Base-by-base conservation (phyloP, 2,888 invertebrate genomes). In the Hydrotaea diabolus region DNA sequence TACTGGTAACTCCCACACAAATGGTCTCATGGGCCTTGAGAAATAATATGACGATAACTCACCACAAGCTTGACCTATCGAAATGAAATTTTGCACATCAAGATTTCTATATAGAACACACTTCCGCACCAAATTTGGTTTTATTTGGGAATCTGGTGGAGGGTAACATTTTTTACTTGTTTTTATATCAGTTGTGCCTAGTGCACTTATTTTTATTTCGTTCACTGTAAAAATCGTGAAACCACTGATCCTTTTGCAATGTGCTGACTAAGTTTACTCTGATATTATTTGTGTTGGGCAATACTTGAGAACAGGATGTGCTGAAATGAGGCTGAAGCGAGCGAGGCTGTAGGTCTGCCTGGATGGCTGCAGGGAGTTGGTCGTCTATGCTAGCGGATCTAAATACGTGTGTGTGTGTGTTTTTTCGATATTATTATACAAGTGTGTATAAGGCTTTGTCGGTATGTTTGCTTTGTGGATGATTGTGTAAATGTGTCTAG, bases 251-350 rank as follows among this genome's bases (percentile, higher is more conserved):
- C 26, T 23, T 11, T 31, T 9, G 23, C 31, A 69, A 46, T 43
- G 15, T 69, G 69, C 69, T 69, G 69, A 69, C 69, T 69, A 69
- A 69, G 69, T 43, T 59, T 69, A n/a, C n/a, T 21, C 46, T 21
- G 21, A 7, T 46, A 69, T 69, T 69, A 69, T 15, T 43, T 43
- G 43, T 46, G 69, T 69, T 69, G 69, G 46, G 66, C 13, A 1
- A 5, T 62, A 46, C 23, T 62, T 62, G 69, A 43, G 15, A 23
- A 26, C 9, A 31, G 23, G 43, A 9, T 11, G 39, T n/a, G 66
- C 26, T 26, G 26, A 43, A 7, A 9, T 15, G 66, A 19, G 39
- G 31, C 2, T 31, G 31, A 43, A 43, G n/a, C 31, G 31, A 31
- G n/a, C n/a, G n/a, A n/a, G n/a, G n/a, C n/a, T n/a, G n/a, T n/a